Evolutionary conservation across 1,140 invertebrate genomes (phyloP).

Genomic region (Pectinophora gossypiella): DNA sequence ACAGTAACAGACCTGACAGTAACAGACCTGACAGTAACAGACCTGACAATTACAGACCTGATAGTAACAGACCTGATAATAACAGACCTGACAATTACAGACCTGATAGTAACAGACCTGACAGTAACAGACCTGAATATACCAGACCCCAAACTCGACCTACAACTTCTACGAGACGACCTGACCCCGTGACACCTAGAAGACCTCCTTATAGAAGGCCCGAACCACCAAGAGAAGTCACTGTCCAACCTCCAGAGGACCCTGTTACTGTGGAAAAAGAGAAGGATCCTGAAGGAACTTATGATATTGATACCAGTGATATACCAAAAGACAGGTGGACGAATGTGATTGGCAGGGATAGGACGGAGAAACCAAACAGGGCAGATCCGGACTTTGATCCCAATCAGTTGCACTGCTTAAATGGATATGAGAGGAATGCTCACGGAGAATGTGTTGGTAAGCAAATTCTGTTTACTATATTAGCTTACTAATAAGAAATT

Average conservation of each 20-base stretch:
- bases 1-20: too few relatives aligned
- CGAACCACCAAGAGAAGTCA: slow-evolving; percentile 13
- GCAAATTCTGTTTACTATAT: too few relatives aligned
- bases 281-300: slow-evolving; percentile 32
- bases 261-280: slow-evolving; percentile 27
- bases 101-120: too few relatives aligned
- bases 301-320: slow-evolving; percentile 31
- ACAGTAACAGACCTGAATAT: slow-evolving; percentile 9
- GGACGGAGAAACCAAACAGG: slow-evolving; percentile 16
- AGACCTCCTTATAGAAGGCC: slow-evolving; percentile 7
- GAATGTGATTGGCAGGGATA: slow-evolving; percentile 39
- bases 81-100: too few relatives aligned
- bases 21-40: too few relatives aligned
- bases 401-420: slow-evolving; percentile 44
- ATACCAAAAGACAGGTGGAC: slow-evolving; percentile 50
- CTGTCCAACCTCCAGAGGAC: slow-evolving; percentile 2
- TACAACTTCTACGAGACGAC: slow-evolving; percentile 13
- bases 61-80: too few relatives aligned
- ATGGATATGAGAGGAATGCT: slow-evolving; percentile 54
- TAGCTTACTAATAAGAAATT: too few relatives aligned
- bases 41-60: too few relatives aligned
- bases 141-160: slow-evolving; percentile 9
- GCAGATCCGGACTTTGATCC: slow-evolving; percentile 32
- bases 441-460: slow-evolving; percentile 57
- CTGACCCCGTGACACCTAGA: background rate